These are phyloP conservation scores for Osmerus mordax DNA, from an alignment of 2,113 vertebrate genomes.

Conservation along the genomic window DNA sequence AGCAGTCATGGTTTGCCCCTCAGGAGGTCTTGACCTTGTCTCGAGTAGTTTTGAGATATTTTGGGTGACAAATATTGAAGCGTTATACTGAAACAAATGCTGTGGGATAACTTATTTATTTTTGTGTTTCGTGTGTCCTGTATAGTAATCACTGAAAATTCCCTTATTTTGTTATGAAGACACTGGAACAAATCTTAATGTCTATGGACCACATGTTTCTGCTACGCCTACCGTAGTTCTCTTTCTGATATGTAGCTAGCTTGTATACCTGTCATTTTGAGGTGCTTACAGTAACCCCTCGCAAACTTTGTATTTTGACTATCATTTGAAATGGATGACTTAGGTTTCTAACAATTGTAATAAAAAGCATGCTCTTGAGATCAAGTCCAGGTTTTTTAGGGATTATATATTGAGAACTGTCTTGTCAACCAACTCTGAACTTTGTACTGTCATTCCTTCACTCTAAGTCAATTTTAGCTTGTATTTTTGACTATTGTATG, in stretches of 20 bases:
- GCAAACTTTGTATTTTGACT: not conserved
- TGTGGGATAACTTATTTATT: slow-evolving; percentile 53
- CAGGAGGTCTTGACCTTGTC: not conserved
- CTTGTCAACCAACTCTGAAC: slow-evolving; percentile 2
- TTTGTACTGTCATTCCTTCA: not conserved
- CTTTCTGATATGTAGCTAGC: slow-evolving; percentile 29
- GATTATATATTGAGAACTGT: not conserved
- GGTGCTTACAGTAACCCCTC: slow-evolving; percentile 21
- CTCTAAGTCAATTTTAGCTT: not conserved
- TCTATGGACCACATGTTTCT: slow-evolving; percentile 4
- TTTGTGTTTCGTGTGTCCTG: slow-evolving; percentile 31
- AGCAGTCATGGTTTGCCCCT: not conserved
- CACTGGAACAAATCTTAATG: slow-evolving; percentile 43
- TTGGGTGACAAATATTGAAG: not conserved
- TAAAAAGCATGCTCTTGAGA: slow-evolving; percentile 38
- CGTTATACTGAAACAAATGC: not conserved
- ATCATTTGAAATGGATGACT: not conserved
- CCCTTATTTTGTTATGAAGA: slow-evolving; percentile 37
- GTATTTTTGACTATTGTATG: slow-evolving; percentile 13
- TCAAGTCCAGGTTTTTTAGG: slow-evolving; percentile 16
- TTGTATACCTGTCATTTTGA: slow-evolving; percentile 26
- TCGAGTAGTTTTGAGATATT: not conserved
- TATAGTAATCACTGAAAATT: slow-evolving; percentile 19
- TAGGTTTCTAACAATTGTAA: not conserved
- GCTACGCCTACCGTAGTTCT: not conserved